A percentile compares a stretch with the other conserved stretches of the same genome.
Conservation (phyloP, 2,797 vertebrate species). For the Eupleurogrammus muticus region DNA sequence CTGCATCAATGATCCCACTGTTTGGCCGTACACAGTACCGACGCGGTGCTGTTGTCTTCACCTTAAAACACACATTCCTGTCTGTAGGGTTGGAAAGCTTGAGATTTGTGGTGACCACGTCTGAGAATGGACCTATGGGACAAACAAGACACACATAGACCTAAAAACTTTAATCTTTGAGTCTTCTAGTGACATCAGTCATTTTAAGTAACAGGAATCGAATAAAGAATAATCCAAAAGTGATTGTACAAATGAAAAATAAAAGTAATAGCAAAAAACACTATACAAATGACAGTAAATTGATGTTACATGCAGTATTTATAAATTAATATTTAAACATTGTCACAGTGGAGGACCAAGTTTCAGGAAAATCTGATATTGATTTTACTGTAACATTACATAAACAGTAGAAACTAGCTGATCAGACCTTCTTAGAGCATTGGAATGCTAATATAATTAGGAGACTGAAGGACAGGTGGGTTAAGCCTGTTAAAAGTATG, state of each 20-base stretch:
- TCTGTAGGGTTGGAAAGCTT: conserved; percentile 98
- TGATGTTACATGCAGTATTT: too few relatives aligned
- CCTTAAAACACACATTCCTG: conserved; percentile 97
- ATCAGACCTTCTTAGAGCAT: not conserved
- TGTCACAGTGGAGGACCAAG: not conserved
- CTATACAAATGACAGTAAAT: not conserved
- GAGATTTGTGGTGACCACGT: conserved; percentile 96
- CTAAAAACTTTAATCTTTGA: not conserved
- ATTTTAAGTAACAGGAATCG: too few relatives aligned
- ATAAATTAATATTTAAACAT: not conserved
- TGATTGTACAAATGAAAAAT: too few relatives aligned
- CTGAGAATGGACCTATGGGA: conserved; percentile 95
- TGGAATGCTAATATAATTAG: conserved; percentile 8
- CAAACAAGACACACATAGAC: conserved; percentile 13
- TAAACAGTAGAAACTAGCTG: not conserved
- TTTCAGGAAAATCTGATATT: not conserved
- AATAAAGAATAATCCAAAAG: too few relatives aligned
- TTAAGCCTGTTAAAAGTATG: conserved; percentile 11
- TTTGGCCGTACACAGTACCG: conserved; percentile 99
- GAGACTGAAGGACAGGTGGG: conserved; percentile 15
- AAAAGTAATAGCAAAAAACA: not conserved
- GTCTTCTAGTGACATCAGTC: too few relatives aligned
- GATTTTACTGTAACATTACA: not conserved
- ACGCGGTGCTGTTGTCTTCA: conserved; percentile 98
- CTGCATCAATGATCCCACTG: conserved; percentile 97